phyloP scores from a whole-genome alignment of 2,797 vertebrate genomes.

The Apogon hyalosoma region DNA sequence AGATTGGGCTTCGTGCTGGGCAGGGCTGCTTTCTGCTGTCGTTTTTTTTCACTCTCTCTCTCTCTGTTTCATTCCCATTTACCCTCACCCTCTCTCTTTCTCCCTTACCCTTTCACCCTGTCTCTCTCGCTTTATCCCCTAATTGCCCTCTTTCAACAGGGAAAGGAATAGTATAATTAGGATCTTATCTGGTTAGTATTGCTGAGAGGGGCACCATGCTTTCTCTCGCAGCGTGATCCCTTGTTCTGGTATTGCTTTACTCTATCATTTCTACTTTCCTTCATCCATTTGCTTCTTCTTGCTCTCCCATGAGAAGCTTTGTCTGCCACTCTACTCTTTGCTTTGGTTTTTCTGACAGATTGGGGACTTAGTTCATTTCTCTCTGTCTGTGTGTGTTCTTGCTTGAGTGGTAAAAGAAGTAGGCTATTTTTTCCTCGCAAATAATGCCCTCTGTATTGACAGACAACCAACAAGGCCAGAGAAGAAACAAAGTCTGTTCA shows the following conservation, averaged over 20 bases:
- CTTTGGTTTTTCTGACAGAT: constrained; percentile 70
- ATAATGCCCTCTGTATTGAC: constrained; percentile 41
- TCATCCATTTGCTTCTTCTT: constrained; percentile 56
- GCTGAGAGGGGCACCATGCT: constrained; percentile 69
- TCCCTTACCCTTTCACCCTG: constrained; percentile 64
- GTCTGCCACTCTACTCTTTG: constrained; percentile 63
- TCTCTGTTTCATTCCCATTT: constrained; percentile 35
- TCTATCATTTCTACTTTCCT: constrained; percentile 58
- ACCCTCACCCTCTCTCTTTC: constrained; percentile 27
- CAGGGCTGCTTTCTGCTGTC: constrained; percentile 68
- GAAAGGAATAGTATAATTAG: constrained; percentile 84
- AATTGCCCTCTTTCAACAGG: constrained; percentile 80
- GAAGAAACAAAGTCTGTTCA: constrained; percentile 15
- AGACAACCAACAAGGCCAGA: constrained; percentile 30
- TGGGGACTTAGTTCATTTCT: constrained; percentile 62
- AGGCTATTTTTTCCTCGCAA: constrained; percentile 16
- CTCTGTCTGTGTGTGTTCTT: constrained; percentile 34
- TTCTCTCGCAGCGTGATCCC: constrained; percentile 62
- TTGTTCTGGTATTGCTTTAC: constrained; percentile 54
- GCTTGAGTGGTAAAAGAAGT: constrained; percentile 37
- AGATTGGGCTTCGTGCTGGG: constrained; percentile 81
- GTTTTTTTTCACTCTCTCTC: constrained; percentile 41
- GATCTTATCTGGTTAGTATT: constrained; percentile 82
- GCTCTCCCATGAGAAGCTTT: constrained; percentile 56
- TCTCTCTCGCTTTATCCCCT: constrained; percentile 68